Percentiles rank a stretch among this genome's conserved stretches.
These are phyloP conservation scores for Diogma glabrata DNA, from an alignment of 2,888 invertebrate genomes.

Conservation along the genomic window DNA sequence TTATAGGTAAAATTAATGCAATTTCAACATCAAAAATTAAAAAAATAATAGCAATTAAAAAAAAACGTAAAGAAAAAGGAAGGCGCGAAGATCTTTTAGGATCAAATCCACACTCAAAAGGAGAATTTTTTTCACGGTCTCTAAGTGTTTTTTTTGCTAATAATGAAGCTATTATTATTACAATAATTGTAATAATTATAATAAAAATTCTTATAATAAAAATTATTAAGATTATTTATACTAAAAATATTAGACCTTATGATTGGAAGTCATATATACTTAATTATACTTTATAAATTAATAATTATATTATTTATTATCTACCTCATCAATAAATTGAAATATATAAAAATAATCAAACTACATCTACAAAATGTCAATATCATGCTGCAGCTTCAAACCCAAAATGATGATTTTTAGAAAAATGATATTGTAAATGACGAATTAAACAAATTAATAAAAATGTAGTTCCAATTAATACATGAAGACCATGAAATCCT, in stretches of 20 bases:
- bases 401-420: conserved; percentile 45
- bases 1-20: too few relatives aligned
- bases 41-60: too few relatives aligned
- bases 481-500: conserved; percentile 65
- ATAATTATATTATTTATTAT: too few relatives aligned
- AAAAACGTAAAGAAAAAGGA: too few relatives aligned
- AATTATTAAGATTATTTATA: conserved; percentile 46
- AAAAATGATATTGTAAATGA: conserved; percentile 40
- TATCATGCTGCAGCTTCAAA: conserved; percentile 57
- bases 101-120: too few relatives aligned
- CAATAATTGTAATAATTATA: conserved; percentile 36
- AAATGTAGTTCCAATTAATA: conserved; percentile 49
- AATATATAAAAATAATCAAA: conserved; percentile 49
- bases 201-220: conserved; percentile 31
- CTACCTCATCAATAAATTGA: conserved; percentile 60
- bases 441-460: conserved; percentile 41
- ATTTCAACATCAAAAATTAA: too few relatives aligned
- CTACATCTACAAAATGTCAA: conserved; percentile 56
- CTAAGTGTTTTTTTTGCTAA: conserved; percentile 45
- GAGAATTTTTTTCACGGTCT: too few relatives aligned
- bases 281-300: conserved; percentile 30
- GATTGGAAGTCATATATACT: conserved; percentile 64
- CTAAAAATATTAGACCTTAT: conserved; percentile 51
- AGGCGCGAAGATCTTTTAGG: too few relatives aligned
- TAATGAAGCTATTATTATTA: conserved; percentile 41